A percentile compares a stretch with the other conserved stretches of the same genome.
Conservation (phyloP, 2,113 vertebrate genomes). For the Asarcornis scutulata region DNA sequence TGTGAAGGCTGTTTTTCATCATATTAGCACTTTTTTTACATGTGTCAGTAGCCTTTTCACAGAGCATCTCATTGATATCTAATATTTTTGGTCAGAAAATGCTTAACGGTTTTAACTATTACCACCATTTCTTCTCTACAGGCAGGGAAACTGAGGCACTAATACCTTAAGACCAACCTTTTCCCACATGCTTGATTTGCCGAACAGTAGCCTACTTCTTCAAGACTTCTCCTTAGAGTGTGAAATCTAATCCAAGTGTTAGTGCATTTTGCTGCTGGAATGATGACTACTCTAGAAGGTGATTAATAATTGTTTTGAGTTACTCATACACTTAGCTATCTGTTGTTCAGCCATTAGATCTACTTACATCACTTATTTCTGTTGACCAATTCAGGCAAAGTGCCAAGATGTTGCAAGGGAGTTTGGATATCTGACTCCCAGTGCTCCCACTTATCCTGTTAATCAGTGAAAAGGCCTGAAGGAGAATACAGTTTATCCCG, state of each 20-base stretch:
- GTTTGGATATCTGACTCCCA: background rate
- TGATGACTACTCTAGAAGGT: conserved; percentile 24
- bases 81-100: background rate
- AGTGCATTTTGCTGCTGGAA: background rate
- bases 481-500: background rate
- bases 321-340: background rate
- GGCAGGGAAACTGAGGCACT: background rate
- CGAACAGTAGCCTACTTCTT: background rate
- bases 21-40: background rate
- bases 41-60: background rate
- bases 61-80: background rate
- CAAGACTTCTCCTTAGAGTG: background rate
- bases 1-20: background rate
- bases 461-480: background rate
- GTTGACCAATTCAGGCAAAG: background rate
- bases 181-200: background rate
- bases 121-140: background rate
- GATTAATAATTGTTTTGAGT: background rate
- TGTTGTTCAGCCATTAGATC: background rate
- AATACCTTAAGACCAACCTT: background rate
- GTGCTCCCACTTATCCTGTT: background rate
- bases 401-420: background rate
- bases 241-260: background rate
- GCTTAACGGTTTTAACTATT: background rate
- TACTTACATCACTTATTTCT: background rate